Base-by-base conservation (phyloP, 2,797 vertebrate species). In the Carduelis carduelis region DNA sequence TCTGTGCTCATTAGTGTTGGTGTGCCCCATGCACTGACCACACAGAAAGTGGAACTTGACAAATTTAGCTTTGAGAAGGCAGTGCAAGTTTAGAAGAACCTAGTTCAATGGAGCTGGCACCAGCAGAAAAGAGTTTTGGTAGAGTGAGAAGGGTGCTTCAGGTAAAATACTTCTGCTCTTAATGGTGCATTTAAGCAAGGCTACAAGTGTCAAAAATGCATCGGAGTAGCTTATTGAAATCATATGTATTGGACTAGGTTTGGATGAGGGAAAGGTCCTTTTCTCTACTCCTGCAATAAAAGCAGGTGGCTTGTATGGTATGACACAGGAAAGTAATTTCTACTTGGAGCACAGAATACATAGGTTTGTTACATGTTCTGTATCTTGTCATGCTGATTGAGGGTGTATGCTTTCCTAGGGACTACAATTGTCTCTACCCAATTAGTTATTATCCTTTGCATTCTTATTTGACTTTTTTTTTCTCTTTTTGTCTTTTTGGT, bases 1-100 rank as follows among this genome's bases (percentile, higher is more conserved):
- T 79, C 57, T 75, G 37, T 63, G 44, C 39, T 83, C 14, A 24
- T 32, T 4, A 0, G 20, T 84, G 52, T 78, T 30, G 2, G 12
- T 47, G 11, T 70, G 68, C 26, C n/a, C 64, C 0, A 0, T 18
- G 10, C 21, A 37, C 44, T 44, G 41, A 75, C 43, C 24, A 3
- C 35, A 55, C 14, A 71, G 74, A 90, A 95, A 87, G 55, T 59
- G 91, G 90, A 96, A 84, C 35, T 50, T 50, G 3, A 78, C 52
- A 61, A 78, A 84, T 59, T 32, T 43, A 32, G 30, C 39, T 61
- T 41, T 75, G 46, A 53, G 81, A 39, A 77, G 49, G 28, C 71
- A 32, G 21, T 28, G 52, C 47, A 49, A 82, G 20, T 56, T 74
- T 66, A 74, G 55, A 56, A 85, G 56, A 79, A 56, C 18, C 11